Evolutionary conservation across 2,113 vertebrate species (phyloP), one percentile per base, ranked within the genome.

Genomic region (Atherinomorus stipes): DNA sequence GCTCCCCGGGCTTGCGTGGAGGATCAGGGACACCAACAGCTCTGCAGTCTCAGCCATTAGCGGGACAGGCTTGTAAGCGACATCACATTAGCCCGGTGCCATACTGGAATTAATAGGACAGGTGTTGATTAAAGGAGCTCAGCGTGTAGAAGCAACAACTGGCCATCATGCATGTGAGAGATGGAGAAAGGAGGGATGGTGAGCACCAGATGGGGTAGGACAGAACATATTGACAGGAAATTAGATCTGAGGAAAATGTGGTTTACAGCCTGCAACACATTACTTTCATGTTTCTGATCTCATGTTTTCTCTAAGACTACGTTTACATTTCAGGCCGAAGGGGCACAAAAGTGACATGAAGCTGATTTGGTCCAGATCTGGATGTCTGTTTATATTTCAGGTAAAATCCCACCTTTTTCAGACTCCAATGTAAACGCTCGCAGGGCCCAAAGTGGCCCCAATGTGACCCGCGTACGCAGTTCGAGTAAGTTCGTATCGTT

Each of bases 21-120:
- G 42, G 58, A 74, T 83, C 40, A 28, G 56, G 71, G 76, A 71
- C 68, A 83, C 80, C 78, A 71, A 81, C 85, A 53, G 85, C 78
- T 84, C 76, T 68, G 83, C 74, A 66, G 71, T 84, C 76, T 71
- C 65, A 78, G 80, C 76, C 84, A 90, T 92, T 91, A 92, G 74
- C 57, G 53, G 68, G 22, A 89, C 87, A 85, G 78, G 72, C 85
- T 82, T 81, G 85, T 86, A 88, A 90, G 89, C 78, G 74, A 81
- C 76, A 72, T 83, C 78, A 58, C 90, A 93, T 93, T 93, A 93
- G 86, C 88, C 87, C 73, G 44, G 76, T 88, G 92, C 87, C 86
- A 87, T 74, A 80, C 71, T 63, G 80, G 88, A 89, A 92, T 92
- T 93, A 92, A 93, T 91, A 78, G 93, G 92, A 93, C 91, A 94